Conservation (phyloP, 2,113 vertebrate genomes). For the Steatornis caripensis region DNA sequence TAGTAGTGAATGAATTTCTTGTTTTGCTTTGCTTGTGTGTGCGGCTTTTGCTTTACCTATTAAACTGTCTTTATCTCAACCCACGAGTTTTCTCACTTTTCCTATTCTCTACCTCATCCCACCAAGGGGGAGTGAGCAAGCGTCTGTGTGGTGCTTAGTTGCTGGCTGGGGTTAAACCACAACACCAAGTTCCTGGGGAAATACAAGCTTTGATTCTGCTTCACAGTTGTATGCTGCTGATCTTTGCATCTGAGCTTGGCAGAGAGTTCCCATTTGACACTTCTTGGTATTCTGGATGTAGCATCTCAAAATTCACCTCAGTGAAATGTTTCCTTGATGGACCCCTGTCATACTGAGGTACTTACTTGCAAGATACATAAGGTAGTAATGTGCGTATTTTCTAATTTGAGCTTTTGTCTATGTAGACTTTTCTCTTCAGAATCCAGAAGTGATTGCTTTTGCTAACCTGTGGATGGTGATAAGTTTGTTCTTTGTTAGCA, state of each 20-base stretch:
- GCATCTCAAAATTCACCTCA: neutral
- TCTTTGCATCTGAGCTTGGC: neutral
- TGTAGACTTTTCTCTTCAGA: neutral
- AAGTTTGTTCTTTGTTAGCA: neutral
- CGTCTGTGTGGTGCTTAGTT: no score
- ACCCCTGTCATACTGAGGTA: neutral
- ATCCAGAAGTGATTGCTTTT: neutral
- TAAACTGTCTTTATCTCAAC: no score
- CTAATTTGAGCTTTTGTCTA: neutral
- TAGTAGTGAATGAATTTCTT: no score
- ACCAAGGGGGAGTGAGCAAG: no score
- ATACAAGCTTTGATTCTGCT: neutral
- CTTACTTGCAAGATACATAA: neutral
- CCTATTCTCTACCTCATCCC: no score
- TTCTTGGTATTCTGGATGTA: neutral
- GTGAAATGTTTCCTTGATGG: neutral
- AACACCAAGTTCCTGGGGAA: neutral
- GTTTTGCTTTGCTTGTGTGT: no score
- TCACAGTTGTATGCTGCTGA: neutral
- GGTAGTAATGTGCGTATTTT: neutral
- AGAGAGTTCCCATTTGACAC: neutral
- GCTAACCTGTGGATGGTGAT: neutral
- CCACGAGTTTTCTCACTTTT: no score
- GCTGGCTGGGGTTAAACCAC: no score
- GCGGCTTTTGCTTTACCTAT: no score